Conservation (phyloP, 2,888 invertebrate genomes). For the Mesopsocus fuscifrons region DNA sequence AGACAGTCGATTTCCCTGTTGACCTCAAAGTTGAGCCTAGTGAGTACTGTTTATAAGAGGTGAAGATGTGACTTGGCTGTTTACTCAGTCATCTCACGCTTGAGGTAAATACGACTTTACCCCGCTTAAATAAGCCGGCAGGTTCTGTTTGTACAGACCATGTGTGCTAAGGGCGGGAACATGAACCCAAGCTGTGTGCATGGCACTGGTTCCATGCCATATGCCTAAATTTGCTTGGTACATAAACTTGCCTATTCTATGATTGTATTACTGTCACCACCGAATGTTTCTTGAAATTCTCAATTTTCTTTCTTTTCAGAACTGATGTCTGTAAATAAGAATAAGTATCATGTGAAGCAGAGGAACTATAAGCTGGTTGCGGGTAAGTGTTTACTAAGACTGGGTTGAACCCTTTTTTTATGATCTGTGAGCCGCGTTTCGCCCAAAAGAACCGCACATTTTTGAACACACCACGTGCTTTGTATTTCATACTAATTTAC, state of each 20-base stretch:
- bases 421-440: too few species aligned
- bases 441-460: too few species aligned
- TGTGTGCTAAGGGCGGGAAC: slow-evolving; percentile 1
- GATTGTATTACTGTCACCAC: neutral
- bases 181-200: neutral
- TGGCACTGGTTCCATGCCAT: neutral
- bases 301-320: slow-evolving; percentile 33
- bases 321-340: slow-evolving; percentile 59
- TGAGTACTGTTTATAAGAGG: too few species aligned
- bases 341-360: slow-evolving; percentile 44
- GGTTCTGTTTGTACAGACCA: neutral
- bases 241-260: neutral
- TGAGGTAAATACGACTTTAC: too few species aligned
- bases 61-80: too few species aligned
- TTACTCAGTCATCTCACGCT: too few species aligned
- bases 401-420: too few species aligned
- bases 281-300: too few species aligned
- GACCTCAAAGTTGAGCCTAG: slow-evolving; percentile 79
- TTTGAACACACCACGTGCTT: too few species aligned
- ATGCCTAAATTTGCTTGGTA: neutral
- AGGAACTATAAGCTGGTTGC: slow-evolving; percentile 84
- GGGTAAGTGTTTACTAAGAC: slow-evolving; percentile 26
- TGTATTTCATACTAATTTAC: too few species aligned
- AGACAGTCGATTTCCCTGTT: slow-evolving; percentile 75
- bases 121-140: slow-evolving; percentile 1